These are phyloP conservation scores for Neodiprion lecontei DNA, from an alignment of 1,140 invertebrate species.

Conservation along the genomic window DNA sequence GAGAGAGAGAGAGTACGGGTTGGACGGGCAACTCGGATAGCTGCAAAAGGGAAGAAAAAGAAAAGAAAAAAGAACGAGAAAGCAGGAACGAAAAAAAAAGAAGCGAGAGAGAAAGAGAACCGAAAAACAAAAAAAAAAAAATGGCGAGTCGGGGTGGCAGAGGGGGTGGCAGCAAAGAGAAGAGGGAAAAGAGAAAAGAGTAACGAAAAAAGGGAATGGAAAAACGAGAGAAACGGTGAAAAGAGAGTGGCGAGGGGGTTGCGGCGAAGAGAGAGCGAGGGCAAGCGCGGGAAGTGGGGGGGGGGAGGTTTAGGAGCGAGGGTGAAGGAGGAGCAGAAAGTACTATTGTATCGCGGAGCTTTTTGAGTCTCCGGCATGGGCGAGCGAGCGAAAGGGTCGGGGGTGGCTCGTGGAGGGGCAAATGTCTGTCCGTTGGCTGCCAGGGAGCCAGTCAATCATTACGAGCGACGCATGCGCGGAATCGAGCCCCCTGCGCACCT, in stretches of 20 bases:
- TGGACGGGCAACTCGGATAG: constrained; percentile 22
- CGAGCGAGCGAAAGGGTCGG: constrained; percentile 32
- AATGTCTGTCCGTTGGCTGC: constrained; percentile 64
- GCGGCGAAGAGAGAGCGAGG: neutral
- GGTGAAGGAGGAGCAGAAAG: constrained; percentile 9
- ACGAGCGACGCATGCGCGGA: constrained; percentile 58
- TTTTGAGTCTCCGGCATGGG: constrained; percentile 6
- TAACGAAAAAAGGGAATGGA: constrained; percentile 12
- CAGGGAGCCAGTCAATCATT: constrained; percentile 64
- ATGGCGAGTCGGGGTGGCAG: neutral
- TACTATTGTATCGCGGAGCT: constrained; percentile 4
- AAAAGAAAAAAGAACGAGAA: constrained; percentile 19
- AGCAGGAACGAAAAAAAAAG: constrained; percentile 22
- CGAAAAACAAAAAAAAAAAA: constrained; percentile 8
- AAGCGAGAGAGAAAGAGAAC: constrained; percentile 13
- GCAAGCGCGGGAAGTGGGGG: constrained; percentile 20
- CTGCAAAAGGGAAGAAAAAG: constrained; percentile 12
- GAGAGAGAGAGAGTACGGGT: constrained; percentile 22
- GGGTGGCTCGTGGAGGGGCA: constrained; percentile 45
- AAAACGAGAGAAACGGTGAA: neutral
- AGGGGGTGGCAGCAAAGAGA: neutral
- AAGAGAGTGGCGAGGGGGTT: constrained; percentile 11
- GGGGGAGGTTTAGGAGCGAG: constrained; percentile 22
- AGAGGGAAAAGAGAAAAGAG: constrained; percentile 8
- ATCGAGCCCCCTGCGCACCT: constrained; percentile 7